phyloP scores from a whole-genome alignment of 2,888 invertebrate genomes.

The Gastrophysa polygoni region DNA sequence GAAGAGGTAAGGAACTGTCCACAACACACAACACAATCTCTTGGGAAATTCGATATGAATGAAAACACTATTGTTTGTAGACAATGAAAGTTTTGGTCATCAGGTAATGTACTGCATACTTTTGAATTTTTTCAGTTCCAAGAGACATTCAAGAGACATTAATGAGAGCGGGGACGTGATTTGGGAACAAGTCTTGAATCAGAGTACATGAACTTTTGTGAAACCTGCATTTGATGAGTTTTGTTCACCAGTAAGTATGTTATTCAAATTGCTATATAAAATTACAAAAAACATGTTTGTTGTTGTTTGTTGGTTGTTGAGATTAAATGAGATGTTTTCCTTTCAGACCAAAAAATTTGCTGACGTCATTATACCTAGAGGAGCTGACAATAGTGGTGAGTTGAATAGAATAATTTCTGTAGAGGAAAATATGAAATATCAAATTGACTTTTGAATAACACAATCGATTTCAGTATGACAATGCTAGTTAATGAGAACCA shows the following conservation, averaged over 20 bases:
- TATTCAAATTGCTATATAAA: too few relatives aligned
- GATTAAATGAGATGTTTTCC: too few relatives aligned
- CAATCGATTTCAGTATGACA: too few relatives aligned
- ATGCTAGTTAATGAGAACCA: too few relatives aligned
- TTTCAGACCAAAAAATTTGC: conserved; percentile 98
- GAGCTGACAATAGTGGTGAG: conserved; percentile 96
- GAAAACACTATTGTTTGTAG: too few relatives aligned
- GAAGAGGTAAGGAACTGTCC: conserved; percentile 95
- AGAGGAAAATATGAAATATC: conserved; percentile 17
- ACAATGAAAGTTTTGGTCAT: too few relatives aligned
- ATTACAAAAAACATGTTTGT: too few relatives aligned
- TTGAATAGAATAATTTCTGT: conserved; percentile 23
- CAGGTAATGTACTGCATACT: too few relatives aligned
- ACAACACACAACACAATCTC: too few relatives aligned
- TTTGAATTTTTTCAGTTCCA: conserved; percentile 73
- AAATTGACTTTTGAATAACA: not conserved
- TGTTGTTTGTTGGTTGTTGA: too few relatives aligned
- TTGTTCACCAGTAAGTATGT: conserved; percentile 90
- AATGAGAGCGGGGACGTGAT: conserved; percentile 92
- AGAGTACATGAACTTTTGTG: conserved; percentile 97
- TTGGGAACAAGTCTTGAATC: conserved; percentile 92
- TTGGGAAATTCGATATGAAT: too few relatives aligned
- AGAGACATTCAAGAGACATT: conserved; percentile 95
- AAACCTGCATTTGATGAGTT: conserved; percentile 99
- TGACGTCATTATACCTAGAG: conserved; percentile 98